These are phyloP conservation scores for Hydrozoanthus gracilis DNA, from an alignment of 92 coral and sea anemone genomes.

Conservation along the genomic window DNA sequence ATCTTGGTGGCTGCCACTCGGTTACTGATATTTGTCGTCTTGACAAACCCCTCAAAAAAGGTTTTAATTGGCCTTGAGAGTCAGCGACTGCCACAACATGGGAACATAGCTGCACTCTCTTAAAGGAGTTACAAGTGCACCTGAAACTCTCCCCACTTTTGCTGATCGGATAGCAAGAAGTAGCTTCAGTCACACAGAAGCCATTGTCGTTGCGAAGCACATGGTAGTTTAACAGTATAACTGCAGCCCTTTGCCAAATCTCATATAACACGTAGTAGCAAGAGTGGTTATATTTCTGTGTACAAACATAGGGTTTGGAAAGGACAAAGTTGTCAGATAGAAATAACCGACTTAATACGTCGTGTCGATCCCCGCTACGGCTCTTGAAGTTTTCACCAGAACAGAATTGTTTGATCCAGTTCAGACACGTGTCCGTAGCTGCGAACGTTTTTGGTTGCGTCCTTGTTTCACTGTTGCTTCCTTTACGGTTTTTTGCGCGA, in stretches of 20 bases:
- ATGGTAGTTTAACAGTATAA: slow-evolving; percentile 21
- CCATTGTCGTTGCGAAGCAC: slow-evolving; percentile 8
- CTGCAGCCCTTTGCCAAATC: slow-evolving; percentile 36
- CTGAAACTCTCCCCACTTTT: too few species aligned
- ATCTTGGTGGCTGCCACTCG: slow-evolving; percentile 15
- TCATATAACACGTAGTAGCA: slow-evolving; percentile 36
- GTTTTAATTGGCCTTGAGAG: neutral
- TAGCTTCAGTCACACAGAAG: slow-evolving; percentile 46
- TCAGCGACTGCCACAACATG: slow-evolving; percentile 33
- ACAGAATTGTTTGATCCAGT: slow-evolving; percentile 15
- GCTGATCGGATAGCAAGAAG: too few species aligned
- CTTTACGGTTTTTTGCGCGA: neutral
- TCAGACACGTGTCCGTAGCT: slow-evolving; percentile 7
- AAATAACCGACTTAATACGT: slow-evolving; percentile 45
- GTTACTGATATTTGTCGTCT: neutral
- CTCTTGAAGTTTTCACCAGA: slow-evolving; percentile 21
- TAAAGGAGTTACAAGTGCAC: slow-evolving; percentile 10
- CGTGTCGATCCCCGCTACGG: slow-evolving; percentile 13
- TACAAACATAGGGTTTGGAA: slow-evolving; percentile 33
- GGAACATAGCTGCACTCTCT: slow-evolving; percentile 18
- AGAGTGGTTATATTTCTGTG: slow-evolving; percentile 36
- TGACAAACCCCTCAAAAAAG: neutral
- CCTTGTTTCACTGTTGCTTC: neutral
- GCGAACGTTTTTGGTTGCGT: slow-evolving; percentile 39
- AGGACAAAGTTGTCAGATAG: slow-evolving; percentile 33